Evolutionary conservation across 1,140 invertebrate species (phyloP).

Genomic region (Microplitis demolitor): DNA sequence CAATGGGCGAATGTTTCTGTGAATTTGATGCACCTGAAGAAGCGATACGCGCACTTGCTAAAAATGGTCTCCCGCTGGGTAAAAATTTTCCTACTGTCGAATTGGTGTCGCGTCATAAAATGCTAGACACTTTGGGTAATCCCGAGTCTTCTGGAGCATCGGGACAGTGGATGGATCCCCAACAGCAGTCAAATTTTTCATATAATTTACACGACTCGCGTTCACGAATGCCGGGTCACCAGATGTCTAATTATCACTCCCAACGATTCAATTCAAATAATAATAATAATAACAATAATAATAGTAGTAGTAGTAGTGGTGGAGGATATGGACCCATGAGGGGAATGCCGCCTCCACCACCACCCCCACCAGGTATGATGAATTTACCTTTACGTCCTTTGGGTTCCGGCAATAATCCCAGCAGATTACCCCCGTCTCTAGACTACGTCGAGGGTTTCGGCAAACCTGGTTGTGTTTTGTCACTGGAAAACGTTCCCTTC

Average conservation of each 20-base stretch:
- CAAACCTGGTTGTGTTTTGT: slow-evolving; percentile 80
- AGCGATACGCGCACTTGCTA: slow-evolving; percentile 71
- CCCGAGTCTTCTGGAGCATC: slow-evolving; percentile 33
- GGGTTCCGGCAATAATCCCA: slow-evolving; percentile 26
- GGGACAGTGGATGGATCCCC: slow-evolving; percentile 28
- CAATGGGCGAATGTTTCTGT: slow-evolving; percentile 83
- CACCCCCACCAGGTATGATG: slow-evolving; percentile 53
- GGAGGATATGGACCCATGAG: slow-evolving; percentile 31
- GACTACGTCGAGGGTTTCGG: slow-evolving; percentile 69
- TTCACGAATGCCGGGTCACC: background rate
- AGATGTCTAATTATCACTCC: slow-evolving; percentile 42
- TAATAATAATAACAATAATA: too few species aligned
- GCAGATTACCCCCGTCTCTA: slow-evolving; percentile 36
- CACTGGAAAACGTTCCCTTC: slow-evolving; percentile 85
- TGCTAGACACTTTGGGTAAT: slow-evolving; percentile 58
- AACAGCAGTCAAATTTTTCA: slow-evolving; percentile 32
- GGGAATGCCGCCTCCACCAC: slow-evolving; percentile 32
- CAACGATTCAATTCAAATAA: slow-evolving; percentile 37
- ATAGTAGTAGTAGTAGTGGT: slow-evolving; percentile 13
- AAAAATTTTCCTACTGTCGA: slow-evolving; percentile 70
- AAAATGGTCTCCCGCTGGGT: slow-evolving; percentile 73
- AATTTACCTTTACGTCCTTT: slow-evolving; percentile 52
- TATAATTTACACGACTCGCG: too few species aligned
- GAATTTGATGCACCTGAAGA: slow-evolving; percentile 77
- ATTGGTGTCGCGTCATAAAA: slow-evolving; percentile 68